Percentiles rank a stretch among this genome's conserved stretches.
Conservation (phyloP, 23 tunicate genomes). For the Oikopleura vanhoeffeni region DNA sequence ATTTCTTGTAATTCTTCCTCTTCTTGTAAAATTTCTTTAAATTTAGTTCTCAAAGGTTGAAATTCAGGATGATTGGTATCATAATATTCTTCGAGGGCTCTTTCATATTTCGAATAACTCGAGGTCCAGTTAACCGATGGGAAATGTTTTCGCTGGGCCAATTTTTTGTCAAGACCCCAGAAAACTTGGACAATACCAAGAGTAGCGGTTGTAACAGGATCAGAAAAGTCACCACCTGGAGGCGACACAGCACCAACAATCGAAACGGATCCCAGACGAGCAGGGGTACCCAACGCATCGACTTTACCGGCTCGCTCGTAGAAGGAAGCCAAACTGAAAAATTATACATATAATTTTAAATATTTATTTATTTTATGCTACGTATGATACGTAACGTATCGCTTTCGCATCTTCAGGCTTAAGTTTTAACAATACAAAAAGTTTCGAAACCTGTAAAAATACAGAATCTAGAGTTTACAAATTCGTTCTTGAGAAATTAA, state of each 20-base stretch:
- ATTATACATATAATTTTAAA: too few relatives aligned
- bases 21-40: conserved; percentile 69
- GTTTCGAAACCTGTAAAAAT: too few relatives aligned
- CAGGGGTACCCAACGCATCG: conserved; percentile 70
- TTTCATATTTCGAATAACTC: conserved; percentile 73
- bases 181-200: conserved; percentile 96
- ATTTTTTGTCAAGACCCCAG: conserved; percentile 95
- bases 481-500: too few relatives aligned
- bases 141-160: conserved; percentile 88
- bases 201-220: conserved; percentile 95
- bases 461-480: too few relatives aligned
- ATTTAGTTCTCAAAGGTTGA: conserved; percentile 54
- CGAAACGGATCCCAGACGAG: conserved; percentile 79
- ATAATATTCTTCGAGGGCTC: conserved; percentile 80
- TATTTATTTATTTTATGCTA: too few relatives aligned
- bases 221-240: conserved; percentile 99
- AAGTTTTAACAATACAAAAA: too few relatives aligned
- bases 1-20: conserved; percentile 94
- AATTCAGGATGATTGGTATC: conserved; percentile 77
- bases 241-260: conserved; percentile 99
- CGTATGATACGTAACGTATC: too few relatives aligned
- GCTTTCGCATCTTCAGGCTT: too few relatives aligned
- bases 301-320: conserved; percentile 93
- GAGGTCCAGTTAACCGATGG: conserved; percentile 94
- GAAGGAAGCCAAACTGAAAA: conserved; percentile 87